phyloP scores from a whole-genome alignment of 2,797 vertebrate species.

The Clarias platycephalus region DNA sequence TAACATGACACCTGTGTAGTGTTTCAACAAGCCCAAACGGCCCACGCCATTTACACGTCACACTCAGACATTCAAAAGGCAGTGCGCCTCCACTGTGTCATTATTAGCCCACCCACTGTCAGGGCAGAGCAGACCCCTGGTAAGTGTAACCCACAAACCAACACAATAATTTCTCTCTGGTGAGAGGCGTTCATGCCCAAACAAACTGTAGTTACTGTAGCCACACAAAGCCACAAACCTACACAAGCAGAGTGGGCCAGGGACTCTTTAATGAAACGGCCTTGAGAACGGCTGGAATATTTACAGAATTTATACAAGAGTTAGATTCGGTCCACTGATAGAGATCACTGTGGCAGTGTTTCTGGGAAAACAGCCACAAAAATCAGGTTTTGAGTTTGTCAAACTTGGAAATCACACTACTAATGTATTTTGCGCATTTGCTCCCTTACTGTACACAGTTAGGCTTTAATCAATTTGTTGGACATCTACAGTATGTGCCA shows the following conservation, averaged over 20 bases:
- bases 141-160: constrained; percentile 24
- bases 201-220: neutral
- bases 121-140: constrained; percentile 29
- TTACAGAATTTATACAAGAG: neutral
- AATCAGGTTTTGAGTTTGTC: neutral
- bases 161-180: neutral
- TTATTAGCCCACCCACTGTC: constrained; percentile 17
- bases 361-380: constrained; percentile 1
- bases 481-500: neutral
- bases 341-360: neutral
- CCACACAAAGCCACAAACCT: neutral
- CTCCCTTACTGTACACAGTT: neutral
- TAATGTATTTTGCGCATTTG: neutral
- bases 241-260: neutral
- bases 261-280: neutral
- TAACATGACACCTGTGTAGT: constrained; percentile 45
- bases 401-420: neutral
- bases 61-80: constrained; percentile 8
- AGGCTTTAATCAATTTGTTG: neutral
- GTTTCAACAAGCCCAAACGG: constrained; percentile 35
- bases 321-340: neutral
- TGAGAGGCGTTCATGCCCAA: constrained; percentile 6
- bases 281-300: neutral
- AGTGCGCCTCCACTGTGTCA: neutral
- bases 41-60: constrained; percentile 39